Base-by-base conservation (phyloP, 2,888 invertebrate genomes). In the Scaptomyza polygonia region DNA sequence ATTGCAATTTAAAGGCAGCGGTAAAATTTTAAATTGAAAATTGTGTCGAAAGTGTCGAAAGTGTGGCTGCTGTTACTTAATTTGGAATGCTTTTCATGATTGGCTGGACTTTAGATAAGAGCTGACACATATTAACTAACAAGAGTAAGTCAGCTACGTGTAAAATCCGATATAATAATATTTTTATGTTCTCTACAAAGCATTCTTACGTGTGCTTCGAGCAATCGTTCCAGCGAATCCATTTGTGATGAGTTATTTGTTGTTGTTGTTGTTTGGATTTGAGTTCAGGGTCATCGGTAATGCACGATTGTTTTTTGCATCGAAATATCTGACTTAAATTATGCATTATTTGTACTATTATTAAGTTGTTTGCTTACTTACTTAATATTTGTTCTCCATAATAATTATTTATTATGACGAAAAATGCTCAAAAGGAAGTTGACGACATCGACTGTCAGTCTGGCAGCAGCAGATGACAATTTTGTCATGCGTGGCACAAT, bases 301-400 rank as follows among this genome's bases (percentile, higher is more conserved):
- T 72, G 83, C 86, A 88, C 80, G 84, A 79, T 75, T 57, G 54
- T 56, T 44, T 49, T 52, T 21, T 21, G 5, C 42, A 55, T 56
- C 25, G 43, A 34, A 47, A 34, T 51, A 32, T 39, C 56, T 47
- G 52, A 45, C 64, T 62, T 45, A 86, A 82, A 79, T 79, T 86
- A 88, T 88, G 81, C 87, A 84, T 86, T 82, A 82, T 88, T 88
- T 86, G 87, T 74, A 39, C 39, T 16, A 72, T 83, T 71, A 79
- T 76, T 66, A 67, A 72, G 65, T 61, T 72, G 72, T 53, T 54
- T 47, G 14, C n/a, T 2, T 40, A 68, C 66, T 79, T 85, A 67
- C 73, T 88, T 86, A 83, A 86, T 88, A 82, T 82, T 82, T 82
- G 77, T 88, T 84, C 80, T 86, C 67, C 87, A 86, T 82, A 77